Evolutionary conservation across 2,113 vertebrate genomes (phyloP).

Genomic region (Ictalurus furcatus): DNA sequence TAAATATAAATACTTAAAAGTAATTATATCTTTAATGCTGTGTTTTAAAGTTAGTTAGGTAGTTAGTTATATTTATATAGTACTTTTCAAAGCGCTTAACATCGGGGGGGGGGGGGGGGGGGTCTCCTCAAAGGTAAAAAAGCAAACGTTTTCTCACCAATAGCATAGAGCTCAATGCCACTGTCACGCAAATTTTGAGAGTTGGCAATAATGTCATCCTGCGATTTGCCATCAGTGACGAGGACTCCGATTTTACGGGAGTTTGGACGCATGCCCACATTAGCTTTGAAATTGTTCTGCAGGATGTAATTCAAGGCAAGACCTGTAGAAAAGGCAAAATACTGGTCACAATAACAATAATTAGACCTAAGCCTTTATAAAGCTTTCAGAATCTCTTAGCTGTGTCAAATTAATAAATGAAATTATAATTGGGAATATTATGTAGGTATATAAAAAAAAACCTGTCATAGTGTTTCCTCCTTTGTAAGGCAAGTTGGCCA

Average conservation of each 20-base stretch:
- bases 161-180: constrained; percentile 88
- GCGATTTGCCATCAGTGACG: constrained; percentile 96
- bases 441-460: not conserved
- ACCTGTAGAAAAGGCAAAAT: constrained; percentile 69
- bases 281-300: constrained; percentile 87
- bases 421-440: not conserved
- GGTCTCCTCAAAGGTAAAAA: not conserved
- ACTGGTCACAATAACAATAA: not conserved
- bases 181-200: constrained; percentile 84
- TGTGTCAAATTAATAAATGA: not conserved
- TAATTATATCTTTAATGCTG: not conserved
- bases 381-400: not conserved
- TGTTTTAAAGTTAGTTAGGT: not conserved
- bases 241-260: constrained; percentile 93
- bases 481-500: constrained; percentile 93
- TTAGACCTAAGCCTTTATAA: not conserved
- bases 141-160: constrained; percentile 75
- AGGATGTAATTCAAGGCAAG: constrained; percentile 93
- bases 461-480: constrained; percentile 97
- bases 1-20: not conserved
- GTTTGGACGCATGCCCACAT: constrained; percentile 85
- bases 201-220: constrained; percentile 85
- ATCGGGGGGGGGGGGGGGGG: too few relatives aligned
- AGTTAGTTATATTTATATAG: too few relatives aligned
- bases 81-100: too few relatives aligned